Base-by-base conservation (phyloP, 2,113 vertebrate species). In the Halcyon senegalensis region DNA sequence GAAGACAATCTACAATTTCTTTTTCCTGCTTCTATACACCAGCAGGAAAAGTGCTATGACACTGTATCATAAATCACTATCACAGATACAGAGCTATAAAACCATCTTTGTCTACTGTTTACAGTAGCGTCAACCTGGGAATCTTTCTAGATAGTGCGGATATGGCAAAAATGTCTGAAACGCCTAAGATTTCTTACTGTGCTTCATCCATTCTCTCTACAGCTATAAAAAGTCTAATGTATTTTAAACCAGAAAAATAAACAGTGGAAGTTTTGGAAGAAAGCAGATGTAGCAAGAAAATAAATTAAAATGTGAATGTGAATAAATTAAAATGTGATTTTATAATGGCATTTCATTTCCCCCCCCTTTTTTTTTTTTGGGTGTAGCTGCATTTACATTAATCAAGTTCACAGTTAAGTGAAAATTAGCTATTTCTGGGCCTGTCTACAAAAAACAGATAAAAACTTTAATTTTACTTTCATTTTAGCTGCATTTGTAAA, bases 1-100 rank as follows among this genome's bases (percentile, higher is more conserved):
- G 56, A 84, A 95, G 89, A 64, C 76, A 94, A 95, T 77, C 78
- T 85, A 90, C 37, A 93, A 62, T 64, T 95, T 93, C 85, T 91
- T 80, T 82, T 80, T 68, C 95, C 94, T 88, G 90, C 60, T 64
- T 93, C 68, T 63, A 41, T 78, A 86, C 41, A 58, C 44, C 50
- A 83, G 73, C 82, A 51, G 44, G 69, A 84, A 96, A 96, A 94
- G 83, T 70, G 59, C 48, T 76, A 19, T 69, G 79, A 90, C 84
- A 90, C 79, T 25, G 35, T 60, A 84, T 55, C 91, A 75, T 84
- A 94, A 95, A 93, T 92, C 79, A 96, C 31, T 50, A 66, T 73
- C 89, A 28, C 5, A 87, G 89, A 92, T 76, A 81, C 3, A 13
- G 18, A 79, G 79, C 73, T 66, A 78, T 86, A 96, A 96, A 91